Evolutionary conservation across 2,113 vertebrate species (phyloP).

Genomic region (Poecile atricapillus): DNA sequence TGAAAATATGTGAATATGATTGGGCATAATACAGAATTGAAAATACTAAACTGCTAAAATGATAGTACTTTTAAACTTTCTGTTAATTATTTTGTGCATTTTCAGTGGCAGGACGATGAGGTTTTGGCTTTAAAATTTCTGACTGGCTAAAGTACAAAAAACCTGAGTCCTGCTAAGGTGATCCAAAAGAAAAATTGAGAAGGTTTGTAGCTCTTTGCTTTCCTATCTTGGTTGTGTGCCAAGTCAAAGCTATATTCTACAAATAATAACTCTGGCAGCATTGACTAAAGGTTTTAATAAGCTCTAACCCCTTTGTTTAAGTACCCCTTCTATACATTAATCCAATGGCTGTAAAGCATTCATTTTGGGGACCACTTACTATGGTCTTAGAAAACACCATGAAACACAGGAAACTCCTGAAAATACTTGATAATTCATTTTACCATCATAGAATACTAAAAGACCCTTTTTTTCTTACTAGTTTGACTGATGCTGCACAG

Average conservation of each 20-base stretch:
- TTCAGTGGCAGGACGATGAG: background rate
- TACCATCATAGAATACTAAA: background rate
- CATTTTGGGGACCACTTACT: background rate
- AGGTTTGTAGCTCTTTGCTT: background rate
- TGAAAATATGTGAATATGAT: constrained; percentile 23
- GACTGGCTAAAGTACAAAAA: constrained; percentile 4
- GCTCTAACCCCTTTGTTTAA: background rate
- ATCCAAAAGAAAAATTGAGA: constrained; percentile 1
- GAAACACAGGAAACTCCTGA: too few relatives aligned
- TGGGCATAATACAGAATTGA: background rate
- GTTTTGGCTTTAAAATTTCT: constrained; percentile 21
- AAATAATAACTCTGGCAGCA: background rate
- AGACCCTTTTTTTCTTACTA: background rate
- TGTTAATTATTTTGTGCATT: background rate
- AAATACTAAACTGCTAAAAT: background rate
- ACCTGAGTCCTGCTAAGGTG: background rate
- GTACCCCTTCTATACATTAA: background rate
- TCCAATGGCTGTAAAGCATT: background rate
- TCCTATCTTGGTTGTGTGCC: background rate
- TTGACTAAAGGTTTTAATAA: background rate
- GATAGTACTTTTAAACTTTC: background rate
- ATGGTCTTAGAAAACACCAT: background rate
- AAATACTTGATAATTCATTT: background rate
- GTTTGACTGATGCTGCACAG: background rate
- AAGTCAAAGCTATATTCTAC: background rate